phyloP scores from a whole-genome alignment of 2,797 vertebrate species.

The Helarctos malayanus region DNA sequence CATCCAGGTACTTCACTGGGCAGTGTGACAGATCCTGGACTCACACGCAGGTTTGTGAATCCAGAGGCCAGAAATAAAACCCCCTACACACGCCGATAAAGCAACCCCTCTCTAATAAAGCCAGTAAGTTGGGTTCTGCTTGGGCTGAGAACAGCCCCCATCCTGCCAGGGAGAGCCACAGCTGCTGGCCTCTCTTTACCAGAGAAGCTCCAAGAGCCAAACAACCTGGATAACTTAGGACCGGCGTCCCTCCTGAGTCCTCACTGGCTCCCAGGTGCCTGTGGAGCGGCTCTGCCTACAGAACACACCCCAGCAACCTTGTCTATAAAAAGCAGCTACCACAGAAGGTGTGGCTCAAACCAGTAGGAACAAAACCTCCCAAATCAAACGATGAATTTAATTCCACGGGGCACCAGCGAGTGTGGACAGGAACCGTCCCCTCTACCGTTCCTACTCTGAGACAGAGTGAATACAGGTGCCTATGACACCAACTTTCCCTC shows the following conservation, averaged over 20 bases:
- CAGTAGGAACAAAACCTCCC: slow-evolving; percentile 55
- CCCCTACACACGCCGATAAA: neutral
- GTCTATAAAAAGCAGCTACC: slow-evolving; percentile 67
- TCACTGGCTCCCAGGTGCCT: neutral
- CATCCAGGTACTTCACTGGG: neutral
- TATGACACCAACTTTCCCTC: slow-evolving; percentile 30
- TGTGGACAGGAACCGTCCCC: neutral
- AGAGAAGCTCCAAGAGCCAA: neutral
- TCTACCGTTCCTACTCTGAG: slow-evolving; percentile 38
- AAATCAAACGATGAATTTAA: slow-evolving; percentile 66
- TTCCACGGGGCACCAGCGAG: slow-evolving; percentile 47
- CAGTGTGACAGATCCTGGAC: neutral
- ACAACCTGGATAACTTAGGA: neutral
- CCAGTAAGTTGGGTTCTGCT: neutral
- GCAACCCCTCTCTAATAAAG: neutral
- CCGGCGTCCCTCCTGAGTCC: neutral
- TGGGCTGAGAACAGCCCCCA: neutral
- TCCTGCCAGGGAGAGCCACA: neutral
- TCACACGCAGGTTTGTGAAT: neutral
- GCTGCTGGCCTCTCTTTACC: neutral
- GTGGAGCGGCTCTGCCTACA: neutral
- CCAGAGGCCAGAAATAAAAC: neutral
- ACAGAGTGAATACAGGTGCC: slow-evolving; percentile 38
- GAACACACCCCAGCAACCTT: neutral
- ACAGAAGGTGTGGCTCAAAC: slow-evolving; percentile 56